Evolutionary conservation across 2,113 vertebrate genomes (phyloP), one percentile per base, ranked within the genome.

Genomic region (Seriola rivoliana): DNA sequence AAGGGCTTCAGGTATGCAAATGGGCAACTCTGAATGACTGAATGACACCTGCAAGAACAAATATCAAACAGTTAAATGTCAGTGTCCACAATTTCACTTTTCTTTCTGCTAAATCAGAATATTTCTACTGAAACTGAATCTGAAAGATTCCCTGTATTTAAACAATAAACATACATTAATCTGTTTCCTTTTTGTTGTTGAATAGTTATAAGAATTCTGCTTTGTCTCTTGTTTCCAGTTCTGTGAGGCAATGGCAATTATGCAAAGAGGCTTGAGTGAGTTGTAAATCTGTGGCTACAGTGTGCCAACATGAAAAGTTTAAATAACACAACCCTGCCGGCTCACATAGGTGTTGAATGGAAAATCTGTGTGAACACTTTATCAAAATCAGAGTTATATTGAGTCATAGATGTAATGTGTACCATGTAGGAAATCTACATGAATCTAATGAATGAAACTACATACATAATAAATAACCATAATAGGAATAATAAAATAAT

Each of bases 101-200:
- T 55, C 29, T 34, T 64, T 55, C 36, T 32, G 70, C n/a, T 68
- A 29, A 19, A 19, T 40, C 29, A 29, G 29, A 29, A 29, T 29
- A 29, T 29, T 29, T 29, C 29, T 29, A 29, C 29, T 29, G 29
- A 29, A 29, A 29, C 29, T 29, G 29, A 29, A 29, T 29, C 29
- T 29, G 29, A 29, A 29, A 32, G 25, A 19, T 14, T 29, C 46
- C 4, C 23, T 76, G 29, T 59, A 54, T 68, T 76, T 21, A 80
- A 71, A 86, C 81, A 75, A 75, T 84, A 75, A 81, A 64, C 11
- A 3, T 29, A 36, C 5, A 36, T 6, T 36, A 36, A 5, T 60
- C 54, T 48, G 36, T 55, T 14, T 12, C 14, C 1, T 8, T 44
- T n/a, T 23, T 68, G 7, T 64, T 52, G 44, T 34, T 57, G 57